Conservation (phyloP, 2,113 vertebrate genomes). For the Macaca fascicularis region T2T-MFA8v1.1 NC_088380.1:100062001-100062500, state of each 20-base stretch:
- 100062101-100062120: not conserved
- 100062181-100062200: not conserved
- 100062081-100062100: not conserved
- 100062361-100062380: not conserved
- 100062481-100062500: not conserved
- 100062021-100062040: not conserved
- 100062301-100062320: not conserved
- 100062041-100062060: not conserved
- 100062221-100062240: not conserved
- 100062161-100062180: not conserved
- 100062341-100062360: not conserved
- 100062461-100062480: not conserved
- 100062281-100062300: not conserved
- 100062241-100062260: not conserved
- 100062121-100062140: not conserved
- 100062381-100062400: not conserved
- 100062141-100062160: not conserved
- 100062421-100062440: not conserved
- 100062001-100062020: not conserved
- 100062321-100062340: not conserved
- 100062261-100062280: not conserved
- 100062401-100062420: not conserved
- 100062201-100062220: not conserved
- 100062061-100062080: constrained; percentile 26
- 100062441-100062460: not conserved